Evolutionary conservation across 2,888 invertebrate species (phyloP).

Genomic region (Panzeria rudis): DNA sequence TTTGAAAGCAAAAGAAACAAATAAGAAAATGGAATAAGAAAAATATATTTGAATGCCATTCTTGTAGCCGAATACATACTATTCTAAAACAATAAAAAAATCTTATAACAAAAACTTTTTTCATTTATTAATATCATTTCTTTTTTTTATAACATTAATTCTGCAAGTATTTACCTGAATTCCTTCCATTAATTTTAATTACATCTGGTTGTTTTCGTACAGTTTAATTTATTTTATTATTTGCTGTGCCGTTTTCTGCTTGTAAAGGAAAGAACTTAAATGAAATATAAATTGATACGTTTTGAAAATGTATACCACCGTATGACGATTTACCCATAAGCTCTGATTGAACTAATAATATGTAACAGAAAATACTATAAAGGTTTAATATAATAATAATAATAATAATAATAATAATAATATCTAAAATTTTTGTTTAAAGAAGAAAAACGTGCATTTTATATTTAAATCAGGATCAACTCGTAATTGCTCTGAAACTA

Average conservation of each 20-base stretch:
- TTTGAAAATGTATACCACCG: background rate
- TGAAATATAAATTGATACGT: background rate
- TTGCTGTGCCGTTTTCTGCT: background rate
- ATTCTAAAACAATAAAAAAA: conserved; percentile 6
- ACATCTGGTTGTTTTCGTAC: background rate
- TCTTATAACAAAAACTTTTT: background rate
- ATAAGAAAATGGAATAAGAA: background rate
- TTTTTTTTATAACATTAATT: conserved; percentile 5
- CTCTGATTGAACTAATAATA: no score
- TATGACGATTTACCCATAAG: no score
- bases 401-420: no score
- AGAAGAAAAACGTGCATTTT: no score
- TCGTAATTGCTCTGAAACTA: no score
- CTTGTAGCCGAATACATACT: background rate
- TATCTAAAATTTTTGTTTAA: no score
- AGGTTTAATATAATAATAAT: no score
- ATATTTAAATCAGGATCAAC: no score
- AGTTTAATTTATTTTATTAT: background rate
- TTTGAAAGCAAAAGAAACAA: background rate
- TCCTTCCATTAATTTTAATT: conserved; percentile 10
- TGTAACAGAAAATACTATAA: no score
- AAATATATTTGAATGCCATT: background rate
- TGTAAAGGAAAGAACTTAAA: background rate
- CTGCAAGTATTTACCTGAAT: background rate
- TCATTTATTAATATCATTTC: background rate